Evolutionary conservation across 1,140 invertebrate genomes (phyloP).

Genomic region (Hydropsyche tenuis): DNA sequence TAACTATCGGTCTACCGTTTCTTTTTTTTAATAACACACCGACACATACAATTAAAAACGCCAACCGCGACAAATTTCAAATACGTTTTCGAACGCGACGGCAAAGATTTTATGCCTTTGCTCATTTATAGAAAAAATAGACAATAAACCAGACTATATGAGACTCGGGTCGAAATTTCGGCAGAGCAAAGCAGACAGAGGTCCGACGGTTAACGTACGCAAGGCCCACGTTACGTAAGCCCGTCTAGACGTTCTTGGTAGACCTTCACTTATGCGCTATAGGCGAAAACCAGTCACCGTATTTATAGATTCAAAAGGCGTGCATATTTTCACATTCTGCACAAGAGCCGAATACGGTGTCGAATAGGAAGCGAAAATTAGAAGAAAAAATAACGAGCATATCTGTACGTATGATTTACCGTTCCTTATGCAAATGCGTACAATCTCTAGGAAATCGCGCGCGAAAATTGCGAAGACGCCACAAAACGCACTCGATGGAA

Average conservation of each 20-base stretch:
- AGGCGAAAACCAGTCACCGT: slow-evolving; percentile 7
- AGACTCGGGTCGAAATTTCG: too few relatives aligned
- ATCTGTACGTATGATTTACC: too few relatives aligned
- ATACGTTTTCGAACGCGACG: background rate
- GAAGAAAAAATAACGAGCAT: background rate
- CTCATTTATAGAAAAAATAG: slow-evolving; percentile 45
- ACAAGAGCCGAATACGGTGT: background rate
- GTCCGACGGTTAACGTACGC: slow-evolving; percentile 47
- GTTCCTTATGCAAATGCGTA: too few relatives aligned
- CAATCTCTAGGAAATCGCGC: too few relatives aligned
- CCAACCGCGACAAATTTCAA: background rate
- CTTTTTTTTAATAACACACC: too few relatives aligned
- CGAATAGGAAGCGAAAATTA: background rate
- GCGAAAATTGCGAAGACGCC: too few relatives aligned
- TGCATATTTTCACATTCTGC: slow-evolving; percentile 2
- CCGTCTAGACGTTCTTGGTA: slow-evolving; percentile 37
- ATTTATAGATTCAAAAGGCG: slow-evolving; percentile 10
- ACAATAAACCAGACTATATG: too few relatives aligned
- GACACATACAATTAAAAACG: slow-evolving; percentile 45
- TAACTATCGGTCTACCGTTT: too few relatives aligned
- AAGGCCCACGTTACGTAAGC: slow-evolving; percentile 38
- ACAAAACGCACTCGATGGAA: too few relatives aligned
- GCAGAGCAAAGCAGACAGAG: slow-evolving; percentile 41
- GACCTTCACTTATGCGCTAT: slow-evolving; percentile 17
- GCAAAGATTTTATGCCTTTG: too few relatives aligned